Percentiles rank a stretch among this genome's conserved stretches.
phyloP scores from a whole-genome alignment of 2,888 invertebrate species.

The Terebella lapidaria region DNA sequence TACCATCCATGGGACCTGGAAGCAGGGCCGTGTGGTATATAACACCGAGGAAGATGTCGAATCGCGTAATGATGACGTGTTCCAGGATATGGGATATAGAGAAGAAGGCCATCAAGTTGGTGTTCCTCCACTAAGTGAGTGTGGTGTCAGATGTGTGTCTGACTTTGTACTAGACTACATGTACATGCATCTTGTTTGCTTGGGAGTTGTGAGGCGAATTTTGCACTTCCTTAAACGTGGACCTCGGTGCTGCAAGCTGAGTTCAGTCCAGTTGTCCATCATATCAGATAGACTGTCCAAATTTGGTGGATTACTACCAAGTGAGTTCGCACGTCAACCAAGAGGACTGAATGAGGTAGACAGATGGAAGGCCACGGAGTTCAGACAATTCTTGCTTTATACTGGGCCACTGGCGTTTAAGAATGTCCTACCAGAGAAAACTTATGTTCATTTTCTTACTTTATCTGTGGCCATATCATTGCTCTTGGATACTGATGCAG shows the following conservation, averaged over 20 bases:
- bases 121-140: slow-evolving; percentile 20
- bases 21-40: neutral
- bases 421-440: slow-evolving; percentile 13
- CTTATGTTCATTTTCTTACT: slow-evolving; percentile 28
- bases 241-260: slow-evolving; percentile 12
- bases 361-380: slow-evolving; percentile 36
- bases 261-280: neutral
- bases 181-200: slow-evolving; percentile 36
- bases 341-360: slow-evolving; percentile 25
- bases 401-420: slow-evolving; percentile 29
- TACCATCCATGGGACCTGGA: neutral
- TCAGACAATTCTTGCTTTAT: slow-evolving; percentile 32
- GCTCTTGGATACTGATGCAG: slow-evolving; percentile 14
- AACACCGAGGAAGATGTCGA: neutral
- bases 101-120: slow-evolving; percentile 22
- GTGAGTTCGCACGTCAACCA: slow-evolving; percentile 30
- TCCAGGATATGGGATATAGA: slow-evolving; percentile 14
- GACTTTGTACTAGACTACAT: slow-evolving; percentile 37
- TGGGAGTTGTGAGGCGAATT: slow-evolving; percentile 31
- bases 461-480: slow-evolving; percentile 27
- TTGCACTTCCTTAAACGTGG: slow-evolving; percentile 27
- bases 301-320: slow-evolving; percentile 20
- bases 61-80: slow-evolving; percentile 3
- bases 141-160: slow-evolving; percentile 23
- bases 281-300: slow-evolving; percentile 12